Percentiles rank a stretch among this genome's conserved stretches.
Conservation (phyloP, 2,888 invertebrate genomes). For the Diadegma fenestrale region DNA sequence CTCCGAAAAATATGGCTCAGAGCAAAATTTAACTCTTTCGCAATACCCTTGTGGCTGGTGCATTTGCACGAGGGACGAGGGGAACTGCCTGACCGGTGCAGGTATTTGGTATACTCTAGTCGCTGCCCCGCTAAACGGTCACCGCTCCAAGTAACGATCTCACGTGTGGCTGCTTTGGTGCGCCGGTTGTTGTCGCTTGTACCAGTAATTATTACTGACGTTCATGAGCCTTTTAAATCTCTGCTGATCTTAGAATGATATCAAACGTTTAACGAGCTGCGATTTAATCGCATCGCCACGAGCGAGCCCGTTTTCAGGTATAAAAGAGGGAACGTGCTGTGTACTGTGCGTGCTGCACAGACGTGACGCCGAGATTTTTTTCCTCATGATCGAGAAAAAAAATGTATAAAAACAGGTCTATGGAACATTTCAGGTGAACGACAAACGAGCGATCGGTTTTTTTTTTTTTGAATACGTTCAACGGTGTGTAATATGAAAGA, state of each 20-base stretch:
- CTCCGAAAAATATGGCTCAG: neutral
- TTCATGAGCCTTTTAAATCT: conserved; percentile 5
- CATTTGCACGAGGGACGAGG: neutral
- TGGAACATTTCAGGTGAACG: neutral
- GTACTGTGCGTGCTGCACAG: conserved; percentile 5
- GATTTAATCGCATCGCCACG: conserved; percentile 17
- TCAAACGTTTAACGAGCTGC: conserved; percentile 21
- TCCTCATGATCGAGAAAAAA: neutral
- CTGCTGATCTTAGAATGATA: neutral
- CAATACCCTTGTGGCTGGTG: neutral
- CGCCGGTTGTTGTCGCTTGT: neutral
- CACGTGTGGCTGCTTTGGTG: neutral
- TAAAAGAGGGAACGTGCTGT: conserved; percentile 2
- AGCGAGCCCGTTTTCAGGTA: neutral
- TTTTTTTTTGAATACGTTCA: conserved; percentile 5
- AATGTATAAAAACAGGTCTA: neutral
- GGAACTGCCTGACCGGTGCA: neutral
- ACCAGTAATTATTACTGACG: neutral
- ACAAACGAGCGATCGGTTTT: neutral
- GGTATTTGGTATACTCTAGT: neutral
- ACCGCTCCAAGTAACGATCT: too few relatives aligned
- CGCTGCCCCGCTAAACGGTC: neutral
- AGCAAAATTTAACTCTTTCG: neutral
- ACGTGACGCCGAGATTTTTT: conserved; percentile 23
- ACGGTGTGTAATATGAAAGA: neutral